These are phyloP conservation scores for Flexamia atlantica DNA, from an alignment of 2,888 invertebrate species.

Conservation along the genomic window DNA sequence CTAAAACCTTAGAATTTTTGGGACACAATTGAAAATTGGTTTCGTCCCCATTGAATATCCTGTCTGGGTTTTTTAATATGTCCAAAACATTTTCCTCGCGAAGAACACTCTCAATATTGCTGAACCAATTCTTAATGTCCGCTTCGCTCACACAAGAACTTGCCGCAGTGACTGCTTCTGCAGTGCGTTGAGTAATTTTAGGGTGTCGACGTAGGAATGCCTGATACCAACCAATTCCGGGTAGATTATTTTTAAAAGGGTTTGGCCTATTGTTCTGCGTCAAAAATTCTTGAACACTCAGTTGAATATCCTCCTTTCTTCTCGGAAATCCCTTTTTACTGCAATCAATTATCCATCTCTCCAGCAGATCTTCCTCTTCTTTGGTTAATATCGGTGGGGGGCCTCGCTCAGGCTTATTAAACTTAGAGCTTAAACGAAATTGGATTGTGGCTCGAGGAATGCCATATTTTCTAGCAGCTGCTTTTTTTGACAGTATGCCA, in stretches of 20 bases:
- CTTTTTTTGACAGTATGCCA: conserved; percentile 41
- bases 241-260: conserved; percentile 66
- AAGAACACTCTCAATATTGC: conserved; percentile 67
- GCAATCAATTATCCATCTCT: no score
- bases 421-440: conserved; percentile 41
- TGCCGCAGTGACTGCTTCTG: conserved; percentile 70
- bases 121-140: conserved; percentile 70
- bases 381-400: conserved; percentile 33
- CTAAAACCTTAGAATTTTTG: conserved; percentile 65
- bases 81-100: conserved; percentile 66
- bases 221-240: conserved; percentile 70
- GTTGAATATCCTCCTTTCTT: conserved; percentile 69
- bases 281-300: conserved; percentile 66
- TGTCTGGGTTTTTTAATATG: conserved; percentile 69
- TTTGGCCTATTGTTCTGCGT: conserved; percentile 60
- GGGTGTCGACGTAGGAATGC: conserved; percentile 70
- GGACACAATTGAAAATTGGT: conserved; percentile 71
- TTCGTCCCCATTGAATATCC: conserved; percentile 72
- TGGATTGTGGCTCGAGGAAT: conserved; percentile 47
- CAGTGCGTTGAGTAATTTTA: conserved; percentile 67
- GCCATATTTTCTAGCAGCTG: conserved; percentile 3
- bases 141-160: conserved; percentile 69
- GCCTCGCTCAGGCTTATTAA: conserved; percentile 31
- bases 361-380: conserved; percentile 62
- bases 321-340: conserved; percentile 71